Conservation (phyloP, 2,888 invertebrate genomes). For the Trichogramma evanescens region DNA sequence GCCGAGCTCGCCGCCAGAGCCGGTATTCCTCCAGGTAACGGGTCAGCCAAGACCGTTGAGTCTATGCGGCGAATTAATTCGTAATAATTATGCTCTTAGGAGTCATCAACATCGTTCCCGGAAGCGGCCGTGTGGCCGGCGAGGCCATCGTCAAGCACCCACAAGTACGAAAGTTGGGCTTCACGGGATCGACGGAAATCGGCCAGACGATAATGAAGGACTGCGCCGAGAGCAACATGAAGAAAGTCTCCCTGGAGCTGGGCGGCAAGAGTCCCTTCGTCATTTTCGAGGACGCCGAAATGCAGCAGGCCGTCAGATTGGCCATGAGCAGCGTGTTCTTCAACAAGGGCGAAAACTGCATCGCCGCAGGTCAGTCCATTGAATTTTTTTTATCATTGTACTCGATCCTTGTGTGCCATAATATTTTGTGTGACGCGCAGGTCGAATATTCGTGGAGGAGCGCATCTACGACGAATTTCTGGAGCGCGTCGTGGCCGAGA, state of each 20-base stretch:
- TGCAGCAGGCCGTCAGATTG: conserved; percentile 86
- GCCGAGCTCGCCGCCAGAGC: conserved; percentile 83
- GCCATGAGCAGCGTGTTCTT: conserved; percentile 93
- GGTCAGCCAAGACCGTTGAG: no score
- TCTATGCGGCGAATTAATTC: no score
- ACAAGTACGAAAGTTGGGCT: conserved; percentile 82
- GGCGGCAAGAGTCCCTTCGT: conserved; percentile 95
- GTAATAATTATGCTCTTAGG: conserved; percentile 48
- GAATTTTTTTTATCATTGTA: not conserved
- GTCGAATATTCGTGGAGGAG: conserved; percentile 86
- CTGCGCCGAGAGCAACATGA: conserved; percentile 83
- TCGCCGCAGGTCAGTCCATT: conserved; percentile 66
- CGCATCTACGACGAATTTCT: conserved; percentile 87
- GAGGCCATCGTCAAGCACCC: conserved; percentile 84
- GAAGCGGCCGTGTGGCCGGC: conserved; percentile 70
- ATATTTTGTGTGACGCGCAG: conserved; percentile 23
- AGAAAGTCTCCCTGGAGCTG: conserved; percentile 88
- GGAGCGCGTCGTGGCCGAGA: conserved; percentile 64
- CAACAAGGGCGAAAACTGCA: conserved; percentile 98
- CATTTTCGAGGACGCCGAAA: conserved; percentile 87
- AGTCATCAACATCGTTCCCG: conserved; percentile 88
- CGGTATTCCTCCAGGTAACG: conserved; percentile 70
- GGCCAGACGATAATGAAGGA: conserved; percentile 89
- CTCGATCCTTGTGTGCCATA: not conserved
- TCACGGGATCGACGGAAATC: conserved; percentile 91